These are phyloP conservation scores for Metacarcinus magister DNA, from an alignment of 2,888 invertebrate species.

Conservation along the genomic window DNA sequence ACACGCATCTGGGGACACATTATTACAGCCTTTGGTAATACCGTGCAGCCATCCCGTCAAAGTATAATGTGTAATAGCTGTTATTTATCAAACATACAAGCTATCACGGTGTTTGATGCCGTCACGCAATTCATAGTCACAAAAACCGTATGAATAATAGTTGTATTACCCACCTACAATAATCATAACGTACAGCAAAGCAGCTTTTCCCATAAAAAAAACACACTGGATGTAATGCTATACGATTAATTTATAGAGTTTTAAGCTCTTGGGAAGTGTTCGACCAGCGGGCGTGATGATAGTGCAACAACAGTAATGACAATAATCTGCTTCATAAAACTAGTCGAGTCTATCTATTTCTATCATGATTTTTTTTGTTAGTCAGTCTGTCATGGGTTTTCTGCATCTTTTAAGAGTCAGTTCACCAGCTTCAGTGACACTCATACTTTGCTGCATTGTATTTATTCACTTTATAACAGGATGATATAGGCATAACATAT, in stretches of 20 bases:
- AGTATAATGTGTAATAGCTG: background rate
- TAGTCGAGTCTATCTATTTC: background rate
- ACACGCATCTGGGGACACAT: background rate
- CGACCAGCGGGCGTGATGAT: background rate
- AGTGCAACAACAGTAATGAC: background rate
- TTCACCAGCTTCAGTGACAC: too few species aligned
- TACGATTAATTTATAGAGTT: background rate
- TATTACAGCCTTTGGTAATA: background rate
- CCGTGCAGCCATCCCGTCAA: background rate
- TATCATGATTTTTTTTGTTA: background rate
- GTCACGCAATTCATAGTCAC: background rate
- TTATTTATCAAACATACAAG: background rate
- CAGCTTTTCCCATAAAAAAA: background rate
- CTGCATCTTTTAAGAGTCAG: too few species aligned
- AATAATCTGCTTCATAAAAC: background rate
- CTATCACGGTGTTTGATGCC: background rate
- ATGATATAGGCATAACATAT: too few species aligned
- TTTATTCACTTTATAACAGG: too few species aligned
- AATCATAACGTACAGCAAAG: background rate
- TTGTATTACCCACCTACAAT: background rate
- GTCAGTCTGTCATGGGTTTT: too few species aligned
- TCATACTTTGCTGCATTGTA: too few species aligned
- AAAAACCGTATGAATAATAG: background rate
- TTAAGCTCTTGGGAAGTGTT: background rate
- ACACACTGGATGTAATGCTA: background rate